Evolutionary conservation across 2,797 vertebrate species (phyloP).

Genomic region (Heteromormyrus szaboi): DNA sequence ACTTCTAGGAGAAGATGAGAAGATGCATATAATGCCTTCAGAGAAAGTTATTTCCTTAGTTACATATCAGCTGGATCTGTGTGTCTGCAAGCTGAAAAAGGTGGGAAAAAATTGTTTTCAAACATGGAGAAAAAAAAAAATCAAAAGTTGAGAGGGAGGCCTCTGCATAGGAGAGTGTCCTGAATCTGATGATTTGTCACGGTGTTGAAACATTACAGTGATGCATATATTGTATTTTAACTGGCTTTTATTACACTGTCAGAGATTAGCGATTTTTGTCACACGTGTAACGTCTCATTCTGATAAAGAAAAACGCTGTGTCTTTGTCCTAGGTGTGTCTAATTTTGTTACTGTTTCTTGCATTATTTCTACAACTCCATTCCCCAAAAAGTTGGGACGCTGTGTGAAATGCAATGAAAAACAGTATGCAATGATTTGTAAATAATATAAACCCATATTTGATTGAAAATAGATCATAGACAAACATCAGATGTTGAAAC

Average conservation of each 20-base stretch:
- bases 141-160: constrained; percentile 32
- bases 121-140: background rate
- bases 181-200: constrained; percentile 47
- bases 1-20: constrained; percentile 53
- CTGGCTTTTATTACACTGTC: constrained; percentile 58
- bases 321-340: constrained; percentile 56
- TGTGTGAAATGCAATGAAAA: background rate
- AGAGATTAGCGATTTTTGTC: constrained; percentile 57
- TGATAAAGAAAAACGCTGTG: constrained; percentile 50
- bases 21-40: constrained; percentile 55
- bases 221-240: constrained; percentile 57
- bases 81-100: constrained; percentile 61
- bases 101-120: constrained; percentile 45
- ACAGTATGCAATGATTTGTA: background rate
- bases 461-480: background rate
- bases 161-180: constrained; percentile 43
- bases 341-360: constrained; percentile 66
- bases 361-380: constrained; percentile 58
- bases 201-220: constrained; percentile 55
- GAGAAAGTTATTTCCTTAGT: constrained; percentile 48
- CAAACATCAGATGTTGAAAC: background rate
- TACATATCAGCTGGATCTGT: constrained; percentile 60
- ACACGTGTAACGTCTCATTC: constrained; percentile 54
- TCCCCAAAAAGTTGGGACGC: background rate
- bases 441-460: background rate